These are phyloP conservation scores for Phaetusa simplex DNA, from an alignment of 2,113 vertebrate genomes.

Conservation along the genomic window DNA sequence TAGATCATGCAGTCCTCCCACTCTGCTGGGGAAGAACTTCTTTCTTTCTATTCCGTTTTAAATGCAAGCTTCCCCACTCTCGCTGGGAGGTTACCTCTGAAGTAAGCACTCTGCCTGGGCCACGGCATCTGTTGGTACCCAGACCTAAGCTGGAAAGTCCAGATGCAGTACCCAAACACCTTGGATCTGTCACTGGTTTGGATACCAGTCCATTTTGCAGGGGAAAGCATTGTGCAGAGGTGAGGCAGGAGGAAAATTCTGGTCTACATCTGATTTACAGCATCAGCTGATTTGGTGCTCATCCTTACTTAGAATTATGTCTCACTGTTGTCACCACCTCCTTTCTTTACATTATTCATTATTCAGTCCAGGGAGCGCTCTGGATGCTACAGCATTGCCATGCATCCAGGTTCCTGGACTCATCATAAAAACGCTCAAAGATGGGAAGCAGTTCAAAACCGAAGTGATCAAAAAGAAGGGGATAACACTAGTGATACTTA, in stretches of 20 bases:
- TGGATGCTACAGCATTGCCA: background rate
- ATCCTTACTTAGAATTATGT: background rate
- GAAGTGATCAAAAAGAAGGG: background rate
- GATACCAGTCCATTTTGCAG: background rate
- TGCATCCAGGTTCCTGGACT: background rate
- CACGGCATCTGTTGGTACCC: rapidly evolving
- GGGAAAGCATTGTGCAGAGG: background rate
- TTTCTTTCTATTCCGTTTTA: background rate
- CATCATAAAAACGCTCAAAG: background rate
- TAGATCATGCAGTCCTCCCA: background rate
- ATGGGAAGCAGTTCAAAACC: background rate
- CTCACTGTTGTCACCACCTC: background rate
- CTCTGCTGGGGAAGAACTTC: background rate
- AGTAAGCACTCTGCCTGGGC: background rate
- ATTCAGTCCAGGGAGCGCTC: background rate
- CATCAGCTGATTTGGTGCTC: background rate
- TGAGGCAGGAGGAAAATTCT: background rate
- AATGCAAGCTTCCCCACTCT: background rate
- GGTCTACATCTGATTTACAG: background rate
- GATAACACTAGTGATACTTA: background rate
- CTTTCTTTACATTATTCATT: background rate
- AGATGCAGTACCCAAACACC: background rate
- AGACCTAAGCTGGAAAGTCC: background rate
- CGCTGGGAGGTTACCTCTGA: background rate
- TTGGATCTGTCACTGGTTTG: background rate